Conservation (phyloP, 2,888 invertebrate species). For the Elmis aenea region DNA sequence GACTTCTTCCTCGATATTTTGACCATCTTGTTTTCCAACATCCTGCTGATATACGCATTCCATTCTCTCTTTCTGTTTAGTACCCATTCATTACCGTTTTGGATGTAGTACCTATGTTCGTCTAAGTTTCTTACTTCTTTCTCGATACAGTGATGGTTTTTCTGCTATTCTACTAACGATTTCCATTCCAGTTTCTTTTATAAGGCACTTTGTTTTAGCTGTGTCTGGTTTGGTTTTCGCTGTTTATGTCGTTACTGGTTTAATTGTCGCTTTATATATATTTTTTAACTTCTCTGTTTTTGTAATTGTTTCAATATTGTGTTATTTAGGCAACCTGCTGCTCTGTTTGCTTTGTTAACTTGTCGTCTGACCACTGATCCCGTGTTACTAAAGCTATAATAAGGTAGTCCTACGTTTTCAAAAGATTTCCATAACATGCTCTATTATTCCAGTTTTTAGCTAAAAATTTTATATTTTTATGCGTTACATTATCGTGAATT, state of each 20-base stretch:
- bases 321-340: constrained; percentile 1
- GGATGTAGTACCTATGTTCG: no score
- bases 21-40: background rate
- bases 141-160: background rate
- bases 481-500: no score
- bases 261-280: background rate
- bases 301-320: background rate
- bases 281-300: background rate
- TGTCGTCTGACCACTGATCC: background rate
- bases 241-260: constrained; percentile 1
- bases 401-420: background rate
- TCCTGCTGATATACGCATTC: background rate
- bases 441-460: constrained; percentile 2
- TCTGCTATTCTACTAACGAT: background rate
- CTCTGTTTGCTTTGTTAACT: constrained; percentile 2
- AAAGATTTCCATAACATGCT: constrained; percentile 2
- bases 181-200: constrained; percentile 1
- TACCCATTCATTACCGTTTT: background rate
- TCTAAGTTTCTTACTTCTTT: background rate
- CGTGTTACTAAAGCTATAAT: background rate
- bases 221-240: constrained; percentile 2
- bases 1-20: constrained; percentile 1
- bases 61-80: background rate
- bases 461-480: no score
- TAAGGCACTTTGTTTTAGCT: background rate